These are phyloP conservation scores for Eurosta solidaginis DNA, from an alignment of 1,140 invertebrate species.

Conservation along the genomic window DNA sequence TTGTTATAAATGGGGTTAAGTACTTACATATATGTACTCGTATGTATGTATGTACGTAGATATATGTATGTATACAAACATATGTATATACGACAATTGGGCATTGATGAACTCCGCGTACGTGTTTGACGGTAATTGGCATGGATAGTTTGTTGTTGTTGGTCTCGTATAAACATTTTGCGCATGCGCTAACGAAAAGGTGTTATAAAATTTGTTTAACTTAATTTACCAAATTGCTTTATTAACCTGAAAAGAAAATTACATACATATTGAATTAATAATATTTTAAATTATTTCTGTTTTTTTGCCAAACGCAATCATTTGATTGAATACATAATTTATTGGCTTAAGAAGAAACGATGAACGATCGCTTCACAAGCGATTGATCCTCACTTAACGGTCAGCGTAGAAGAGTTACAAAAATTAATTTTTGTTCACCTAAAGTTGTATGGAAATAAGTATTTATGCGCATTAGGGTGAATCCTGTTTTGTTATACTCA, in stretches of 20 bases:
- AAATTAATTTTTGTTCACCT: neutral
- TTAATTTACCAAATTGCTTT: slow-evolving; percentile 47
- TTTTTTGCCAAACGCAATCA: neutral
- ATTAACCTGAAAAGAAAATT: slow-evolving; percentile 14
- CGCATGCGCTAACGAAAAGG: slow-evolving; percentile 42
- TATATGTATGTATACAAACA: too few relatives aligned
- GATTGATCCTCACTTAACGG: neutral
- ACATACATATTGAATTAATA: neutral
- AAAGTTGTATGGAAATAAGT: neutral
- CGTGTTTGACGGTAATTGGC: neutral
- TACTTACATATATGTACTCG: slow-evolving; percentile 39
- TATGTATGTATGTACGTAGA: neutral
- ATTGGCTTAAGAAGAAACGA: neutral
- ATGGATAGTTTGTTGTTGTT: neutral
- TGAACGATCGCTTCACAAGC: neutral
- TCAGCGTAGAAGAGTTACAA: neutral
- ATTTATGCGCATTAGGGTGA: too few relatives aligned
- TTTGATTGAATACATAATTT: neutral
- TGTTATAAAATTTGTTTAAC: slow-evolving; percentile 60
- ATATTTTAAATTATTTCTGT: slow-evolving; percentile 6
- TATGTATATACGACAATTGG: neutral
- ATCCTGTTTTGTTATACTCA: too few relatives aligned
- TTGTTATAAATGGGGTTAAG: slow-evolving; percentile 57
- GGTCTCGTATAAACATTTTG: neutral
- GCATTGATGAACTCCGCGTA: neutral